phyloP scores from a whole-genome alignment of 1,140 invertebrate genomes.

The Drosophila fuyamai region DNA sequence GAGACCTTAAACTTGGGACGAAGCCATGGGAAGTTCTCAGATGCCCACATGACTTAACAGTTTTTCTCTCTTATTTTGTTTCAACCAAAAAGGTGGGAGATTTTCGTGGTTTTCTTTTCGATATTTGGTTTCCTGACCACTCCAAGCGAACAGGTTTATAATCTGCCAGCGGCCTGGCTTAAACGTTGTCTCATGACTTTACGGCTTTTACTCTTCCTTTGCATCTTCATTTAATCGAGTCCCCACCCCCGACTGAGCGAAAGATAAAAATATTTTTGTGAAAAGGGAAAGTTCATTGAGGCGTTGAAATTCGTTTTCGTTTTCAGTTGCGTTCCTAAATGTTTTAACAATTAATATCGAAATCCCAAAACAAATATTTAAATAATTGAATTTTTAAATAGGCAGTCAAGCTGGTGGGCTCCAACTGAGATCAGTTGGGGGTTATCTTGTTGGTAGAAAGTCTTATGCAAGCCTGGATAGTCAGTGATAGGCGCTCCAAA shows the following conservation, averaged over 20 bases:
- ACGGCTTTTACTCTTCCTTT: constrained; percentile 72
- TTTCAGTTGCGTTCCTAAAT: constrained; percentile 45
- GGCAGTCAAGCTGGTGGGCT: neutral
- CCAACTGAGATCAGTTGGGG: constrained; percentile 1
- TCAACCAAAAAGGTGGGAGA: neutral
- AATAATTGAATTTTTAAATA: constrained; percentile 73
- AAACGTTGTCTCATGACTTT: constrained; percentile 69
- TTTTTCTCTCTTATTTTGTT: neutral
- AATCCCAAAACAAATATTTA: constrained; percentile 67
- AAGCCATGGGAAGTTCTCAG: constrained; percentile 15
- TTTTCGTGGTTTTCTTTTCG: constrained; percentile 29
- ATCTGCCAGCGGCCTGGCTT: constrained; percentile 21
- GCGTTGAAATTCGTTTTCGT: constrained; percentile 56
- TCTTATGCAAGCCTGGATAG: constrained; percentile 59
- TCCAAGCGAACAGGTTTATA: constrained; percentile 67
- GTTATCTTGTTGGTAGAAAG: constrained; percentile 20
- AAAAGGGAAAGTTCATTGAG: constrained; percentile 81
- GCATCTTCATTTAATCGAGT: constrained; percentile 74
- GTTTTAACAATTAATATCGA: constrained; percentile 68
- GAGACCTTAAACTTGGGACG: constrained; percentile 16
- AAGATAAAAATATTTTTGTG: constrained; percentile 47
- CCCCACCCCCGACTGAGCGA: constrained; percentile 18
- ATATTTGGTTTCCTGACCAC: constrained; percentile 45
- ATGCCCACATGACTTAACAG: constrained; percentile 32
- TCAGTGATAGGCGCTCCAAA: constrained; percentile 9